phyloP scores from a whole-genome alignment of 2,113 vertebrate genomes.

The Origma solitaria region DNA sequence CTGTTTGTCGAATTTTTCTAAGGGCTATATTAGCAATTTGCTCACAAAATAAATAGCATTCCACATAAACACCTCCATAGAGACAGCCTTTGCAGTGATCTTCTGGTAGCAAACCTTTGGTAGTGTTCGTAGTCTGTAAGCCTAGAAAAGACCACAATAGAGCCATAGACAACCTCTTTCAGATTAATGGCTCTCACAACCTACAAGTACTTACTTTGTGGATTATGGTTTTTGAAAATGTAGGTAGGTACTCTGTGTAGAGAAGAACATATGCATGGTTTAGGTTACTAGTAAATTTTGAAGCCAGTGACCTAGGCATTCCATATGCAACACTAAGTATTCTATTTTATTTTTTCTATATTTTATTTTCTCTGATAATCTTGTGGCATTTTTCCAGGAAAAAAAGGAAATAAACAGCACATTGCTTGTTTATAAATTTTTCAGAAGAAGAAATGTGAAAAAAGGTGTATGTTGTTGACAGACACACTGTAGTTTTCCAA shows the following conservation, averaged over 20 bases:
- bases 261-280: neutral
- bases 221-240: neutral
- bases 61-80: neutral
- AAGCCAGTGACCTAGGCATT: neutral
- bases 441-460: neutral
- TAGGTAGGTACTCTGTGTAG: accelerated
- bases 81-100: neutral
- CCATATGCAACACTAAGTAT: neutral
- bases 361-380: neutral
- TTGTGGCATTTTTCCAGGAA: neutral
- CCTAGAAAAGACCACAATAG: neutral
- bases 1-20: neutral
- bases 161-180: neutral
- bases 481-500: neutral
- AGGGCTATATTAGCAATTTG: neutral
- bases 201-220: neutral
- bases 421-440: neutral
- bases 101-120: neutral
- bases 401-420: neutral
- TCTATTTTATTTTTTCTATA: neutral
- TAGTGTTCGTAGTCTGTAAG: neutral
- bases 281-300: neutral
- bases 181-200: neutral
- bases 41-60: neutral
- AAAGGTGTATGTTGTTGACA: neutral